Conservation (phyloP, 1,140 invertebrate genomes). For the Drosophila grimshawi region DNA sequence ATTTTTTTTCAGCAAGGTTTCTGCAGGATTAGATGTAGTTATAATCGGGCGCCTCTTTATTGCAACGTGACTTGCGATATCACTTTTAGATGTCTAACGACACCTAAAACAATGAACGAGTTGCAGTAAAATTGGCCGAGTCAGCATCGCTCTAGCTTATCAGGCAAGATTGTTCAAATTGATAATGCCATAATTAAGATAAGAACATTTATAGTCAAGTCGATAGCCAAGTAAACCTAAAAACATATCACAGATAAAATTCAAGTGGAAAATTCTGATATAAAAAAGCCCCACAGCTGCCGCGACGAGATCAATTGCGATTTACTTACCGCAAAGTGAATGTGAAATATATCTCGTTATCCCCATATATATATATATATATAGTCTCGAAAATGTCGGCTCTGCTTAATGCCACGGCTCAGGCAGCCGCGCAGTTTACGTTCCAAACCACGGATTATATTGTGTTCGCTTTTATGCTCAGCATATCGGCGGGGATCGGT, state of each 20-base stretch:
- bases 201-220: constrained; percentile 20
- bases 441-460: constrained; percentile 86
- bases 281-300: constrained; percentile 26
- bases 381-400: constrained; percentile 45
- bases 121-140: neutral
- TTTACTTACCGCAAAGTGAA: constrained; percentile 18
- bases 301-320: constrained; percentile 20
- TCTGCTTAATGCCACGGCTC: constrained; percentile 41
- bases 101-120: constrained; percentile 48
- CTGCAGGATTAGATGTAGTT: neutral
- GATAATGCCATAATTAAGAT: constrained; percentile 23
- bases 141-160: constrained; percentile 22
- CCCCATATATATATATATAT: neutral
- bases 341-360: constrained; percentile 7
- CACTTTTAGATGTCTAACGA: constrained; percentile 12
- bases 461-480: constrained; percentile 87
- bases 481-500: constrained; percentile 87
- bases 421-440: constrained; percentile 49
- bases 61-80: constrained; percentile 6
- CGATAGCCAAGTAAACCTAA: constrained; percentile 9
- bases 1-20: too few species aligned
- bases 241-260: constrained; percentile 27
- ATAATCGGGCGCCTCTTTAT: neutral
- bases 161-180: constrained; percentile 10
- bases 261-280: constrained; percentile 7